Evolutionary conservation across 2,113 vertebrate species (phyloP).

Genomic region (Pituophis catenifer): DNA sequence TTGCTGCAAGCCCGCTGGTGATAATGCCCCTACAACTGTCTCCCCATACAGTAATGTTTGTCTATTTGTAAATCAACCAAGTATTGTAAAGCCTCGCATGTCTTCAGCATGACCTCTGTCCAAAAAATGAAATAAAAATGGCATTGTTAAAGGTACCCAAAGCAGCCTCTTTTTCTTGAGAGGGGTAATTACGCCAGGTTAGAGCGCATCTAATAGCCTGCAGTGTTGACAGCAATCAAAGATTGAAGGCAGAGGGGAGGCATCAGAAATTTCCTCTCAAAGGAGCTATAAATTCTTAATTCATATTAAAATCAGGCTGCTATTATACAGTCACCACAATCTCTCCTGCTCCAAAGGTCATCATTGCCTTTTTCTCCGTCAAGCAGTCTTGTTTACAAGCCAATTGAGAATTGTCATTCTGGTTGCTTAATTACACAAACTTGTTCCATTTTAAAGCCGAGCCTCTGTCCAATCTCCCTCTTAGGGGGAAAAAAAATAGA

Average conservation of each 20-base stretch:
- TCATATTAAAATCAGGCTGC: slow-evolving; percentile 2
- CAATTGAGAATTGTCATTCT: slow-evolving; percentile 16
- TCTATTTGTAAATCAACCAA: neutral
- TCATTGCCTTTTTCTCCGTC: slow-evolving; percentile 1
- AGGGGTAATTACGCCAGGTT: neutral
- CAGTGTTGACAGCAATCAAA: neutral
- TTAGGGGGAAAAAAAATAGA: neutral
- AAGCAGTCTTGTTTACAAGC: slow-evolving; percentile 17
- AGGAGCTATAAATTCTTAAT: neutral
- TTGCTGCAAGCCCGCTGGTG: neutral
- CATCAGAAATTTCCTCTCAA: neutral
- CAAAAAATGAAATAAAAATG: neutral
- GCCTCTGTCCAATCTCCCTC: slow-evolving; percentile 1
- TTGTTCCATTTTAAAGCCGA: neutral
- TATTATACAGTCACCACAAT: neutral
- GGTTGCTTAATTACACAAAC: slow-evolving; percentile 9
- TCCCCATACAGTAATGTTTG: neutral
- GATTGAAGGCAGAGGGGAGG: neutral
- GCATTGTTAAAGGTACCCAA: neutral
- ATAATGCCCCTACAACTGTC: neutral
- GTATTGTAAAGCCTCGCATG: neutral
- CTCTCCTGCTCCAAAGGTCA: slow-evolving; percentile 5
- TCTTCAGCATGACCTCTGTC: neutral
- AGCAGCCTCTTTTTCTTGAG: neutral
- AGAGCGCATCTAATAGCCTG: neutral